Percentiles rank a stretch among this genome's conserved stretches.
phyloP scores from a whole-genome alignment of 2,113 vertebrate genomes.

The Oxygymnocypris stewartii region DNA sequence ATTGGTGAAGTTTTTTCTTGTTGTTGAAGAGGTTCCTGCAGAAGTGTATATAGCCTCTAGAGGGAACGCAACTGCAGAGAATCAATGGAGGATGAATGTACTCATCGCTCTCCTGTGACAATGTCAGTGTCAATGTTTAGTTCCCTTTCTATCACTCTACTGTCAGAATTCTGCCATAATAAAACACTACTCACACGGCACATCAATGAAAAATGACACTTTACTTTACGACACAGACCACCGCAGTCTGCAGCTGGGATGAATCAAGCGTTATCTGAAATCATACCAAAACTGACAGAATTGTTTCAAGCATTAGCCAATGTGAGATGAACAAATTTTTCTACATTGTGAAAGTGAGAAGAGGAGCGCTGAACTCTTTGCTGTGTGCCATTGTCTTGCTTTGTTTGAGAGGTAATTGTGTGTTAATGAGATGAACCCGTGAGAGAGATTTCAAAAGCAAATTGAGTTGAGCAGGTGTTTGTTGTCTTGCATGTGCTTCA shows the following conservation, averaged over 20 bases:
- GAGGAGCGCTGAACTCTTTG: slow-evolving; percentile 25
- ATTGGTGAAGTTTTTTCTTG: slow-evolving; percentile 14
- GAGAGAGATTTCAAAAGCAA: slow-evolving; percentile 47
- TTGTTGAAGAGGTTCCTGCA: slow-evolving; percentile 15
- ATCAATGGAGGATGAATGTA: slow-evolving; percentile 31
- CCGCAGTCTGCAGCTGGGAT: slow-evolving; percentile 33
- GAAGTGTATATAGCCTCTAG: slow-evolving; percentile 4
- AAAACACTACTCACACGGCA: slow-evolving; percentile 42
- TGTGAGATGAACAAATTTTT: neutral
- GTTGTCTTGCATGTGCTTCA: slow-evolving; percentile 42
- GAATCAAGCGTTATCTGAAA: slow-evolving; percentile 39
- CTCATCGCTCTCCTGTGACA: slow-evolving; percentile 22
- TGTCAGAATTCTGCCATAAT: slow-evolving; percentile 37
- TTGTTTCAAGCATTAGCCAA: slow-evolving; percentile 14
- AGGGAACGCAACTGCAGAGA: slow-evolving; percentile 13
- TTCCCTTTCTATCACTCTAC: slow-evolving; percentile 37
- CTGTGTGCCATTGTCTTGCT: slow-evolving; percentile 14
- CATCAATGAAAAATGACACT: slow-evolving; percentile 36
- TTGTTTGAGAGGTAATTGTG: slow-evolving; percentile 28
- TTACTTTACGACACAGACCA: slow-evolving; percentile 24
- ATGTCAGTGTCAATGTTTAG: slow-evolving; percentile 41
- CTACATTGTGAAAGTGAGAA: slow-evolving; percentile 1
- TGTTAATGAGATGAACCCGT: slow-evolving; percentile 46
- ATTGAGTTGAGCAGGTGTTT: slow-evolving; percentile 41
- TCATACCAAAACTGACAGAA: slow-evolving; percentile 35